A percentile compares a stretch with the other conserved stretches of the same genome.
phyloP scores from a whole-genome alignment of 2,888 invertebrate genomes.

The Venusia cambrica region DNA sequence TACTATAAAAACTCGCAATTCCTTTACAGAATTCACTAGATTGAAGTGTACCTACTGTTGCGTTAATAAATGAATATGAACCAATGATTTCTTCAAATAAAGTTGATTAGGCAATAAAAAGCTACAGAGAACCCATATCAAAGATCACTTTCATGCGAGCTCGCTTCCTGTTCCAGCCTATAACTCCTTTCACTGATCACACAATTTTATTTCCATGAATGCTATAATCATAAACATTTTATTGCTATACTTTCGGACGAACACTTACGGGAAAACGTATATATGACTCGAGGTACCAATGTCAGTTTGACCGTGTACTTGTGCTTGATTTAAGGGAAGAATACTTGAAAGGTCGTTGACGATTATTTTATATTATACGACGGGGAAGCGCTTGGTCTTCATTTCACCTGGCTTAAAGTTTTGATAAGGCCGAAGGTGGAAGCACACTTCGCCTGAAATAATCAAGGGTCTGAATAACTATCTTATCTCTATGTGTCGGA shows the following conservation, averaged over 20 bases:
- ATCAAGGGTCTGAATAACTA: no score
- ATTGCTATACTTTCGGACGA: constrained; percentile 67
- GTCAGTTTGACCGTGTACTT: constrained; percentile 68
- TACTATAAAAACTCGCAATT: constrained; percentile 21
- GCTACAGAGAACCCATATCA: constrained; percentile 43
- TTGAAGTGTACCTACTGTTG: constrained; percentile 27
- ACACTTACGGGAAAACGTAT: constrained; percentile 48
- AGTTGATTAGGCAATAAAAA: constrained; percentile 41
- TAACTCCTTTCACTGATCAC: constrained; percentile 61
- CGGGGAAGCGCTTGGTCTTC: no score
- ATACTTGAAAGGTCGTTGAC: constrained; percentile 38
- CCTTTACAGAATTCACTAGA: constrained; percentile 25
- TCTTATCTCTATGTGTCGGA: no score
- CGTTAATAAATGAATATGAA: constrained; percentile 31
- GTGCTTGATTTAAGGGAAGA: constrained; percentile 66
- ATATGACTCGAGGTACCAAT: constrained; percentile 54
- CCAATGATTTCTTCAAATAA: constrained; percentile 42
- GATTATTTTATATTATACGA: no score
- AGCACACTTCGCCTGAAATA: no score
- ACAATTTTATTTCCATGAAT: constrained; percentile 72
- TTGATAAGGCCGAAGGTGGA: no score
- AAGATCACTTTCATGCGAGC: constrained; percentile 42
- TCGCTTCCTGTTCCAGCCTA: constrained; percentile 45
- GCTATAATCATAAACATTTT: constrained; percentile 76
- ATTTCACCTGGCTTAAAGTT: no score